These are phyloP conservation scores for Enoplosus armatus DNA, from an alignment of 2,797 vertebrate species.

Conservation along the genomic window DNA sequence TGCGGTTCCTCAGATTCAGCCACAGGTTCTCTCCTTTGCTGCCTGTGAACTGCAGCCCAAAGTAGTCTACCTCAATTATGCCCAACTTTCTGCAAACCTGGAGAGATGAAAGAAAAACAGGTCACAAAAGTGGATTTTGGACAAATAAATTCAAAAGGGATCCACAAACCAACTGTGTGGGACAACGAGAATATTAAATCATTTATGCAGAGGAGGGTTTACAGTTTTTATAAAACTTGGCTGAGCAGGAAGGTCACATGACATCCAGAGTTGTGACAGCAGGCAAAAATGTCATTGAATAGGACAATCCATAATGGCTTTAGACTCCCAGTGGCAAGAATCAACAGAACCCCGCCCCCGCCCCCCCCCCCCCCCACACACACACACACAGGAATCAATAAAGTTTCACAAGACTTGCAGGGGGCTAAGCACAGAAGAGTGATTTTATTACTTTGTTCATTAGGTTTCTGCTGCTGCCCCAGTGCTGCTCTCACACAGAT, in stretches of 20 bases:
- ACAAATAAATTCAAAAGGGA: not conserved
- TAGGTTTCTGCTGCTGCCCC: not conserved
- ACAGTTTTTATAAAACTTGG: not conserved
- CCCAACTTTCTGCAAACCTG: slow-evolving; percentile 97
- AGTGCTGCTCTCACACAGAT: slow-evolving; percentile 25
- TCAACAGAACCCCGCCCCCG: not conserved
- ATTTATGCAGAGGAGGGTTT: not conserved
- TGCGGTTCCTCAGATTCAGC: slow-evolving; percentile 98
- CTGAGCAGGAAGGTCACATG: no score
- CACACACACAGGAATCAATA: slow-evolving; percentile 1
- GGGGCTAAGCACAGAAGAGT: not conserved
- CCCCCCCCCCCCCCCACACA: no score
- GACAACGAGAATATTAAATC: not conserved
- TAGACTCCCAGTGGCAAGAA: not conserved
- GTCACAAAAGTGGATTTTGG: not conserved
- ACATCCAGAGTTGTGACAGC: not conserved
- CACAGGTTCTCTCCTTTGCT: slow-evolving; percentile 97
- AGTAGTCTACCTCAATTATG: slow-evolving; percentile 98
- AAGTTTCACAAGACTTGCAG: slow-evolving; percentile 6
- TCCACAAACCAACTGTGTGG: not conserved
- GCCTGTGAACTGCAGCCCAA: slow-evolving; percentile 97
- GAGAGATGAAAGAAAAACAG: not conserved
- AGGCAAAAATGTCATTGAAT: not conserved
- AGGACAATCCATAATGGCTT: not conserved
- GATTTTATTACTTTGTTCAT: slow-evolving; percentile 24